Evolutionary conservation across 2,888 invertebrate species (phyloP), one percentile per base, ranked within the genome.

Genomic region (Drosophila leonis): DNA sequence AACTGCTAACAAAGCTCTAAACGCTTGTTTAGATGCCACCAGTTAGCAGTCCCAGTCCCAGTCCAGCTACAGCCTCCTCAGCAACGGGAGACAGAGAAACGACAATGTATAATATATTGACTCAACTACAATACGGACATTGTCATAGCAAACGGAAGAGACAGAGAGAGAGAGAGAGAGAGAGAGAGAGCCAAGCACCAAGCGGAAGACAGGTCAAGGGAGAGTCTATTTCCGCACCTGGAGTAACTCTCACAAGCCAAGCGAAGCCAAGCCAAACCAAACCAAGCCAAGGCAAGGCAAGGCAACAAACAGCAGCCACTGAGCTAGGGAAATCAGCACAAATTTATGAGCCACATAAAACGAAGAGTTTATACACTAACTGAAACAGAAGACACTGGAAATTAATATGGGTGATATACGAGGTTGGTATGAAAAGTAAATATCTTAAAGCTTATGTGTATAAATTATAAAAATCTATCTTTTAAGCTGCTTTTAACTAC

Each of bases 221-320:
- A 85, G 84, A 88, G 77, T 83, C 77, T 81, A 88, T 85, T 88
- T 89, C 89, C 87, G 89, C 84, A 88, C 82, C 79, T 87, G 83
- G 76, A 85, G 75, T 74, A 79, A 75, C 76, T 78, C 75, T 78
- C 62, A 59, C 57, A 65, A 67, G 62, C 63, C 60, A 72, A 67
- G 48, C 51, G 65, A 72, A 69, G 63, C 56, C 8, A 51, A 60
- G 56, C 39, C 64, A n/a, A 35, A 33, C n/a, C n/a, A 31, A 31
- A 15, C n/a, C 48, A 48, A 46, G 62, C 24, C 24, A 24, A 24
- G 24, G 24, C 24, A 24, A 24, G 24, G 24, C 24, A 24, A 24
- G 24, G 24, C 24, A 24, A 4, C 24, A 24, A 24, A 24, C 24
- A 24, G 46, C 51, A 62, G 56, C 37, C 61, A 20, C 52, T 56